These are phyloP conservation scores for Spodoptera litura DNA, from an alignment of 1,140 invertebrate species.

Conservation along the genomic window DNA sequence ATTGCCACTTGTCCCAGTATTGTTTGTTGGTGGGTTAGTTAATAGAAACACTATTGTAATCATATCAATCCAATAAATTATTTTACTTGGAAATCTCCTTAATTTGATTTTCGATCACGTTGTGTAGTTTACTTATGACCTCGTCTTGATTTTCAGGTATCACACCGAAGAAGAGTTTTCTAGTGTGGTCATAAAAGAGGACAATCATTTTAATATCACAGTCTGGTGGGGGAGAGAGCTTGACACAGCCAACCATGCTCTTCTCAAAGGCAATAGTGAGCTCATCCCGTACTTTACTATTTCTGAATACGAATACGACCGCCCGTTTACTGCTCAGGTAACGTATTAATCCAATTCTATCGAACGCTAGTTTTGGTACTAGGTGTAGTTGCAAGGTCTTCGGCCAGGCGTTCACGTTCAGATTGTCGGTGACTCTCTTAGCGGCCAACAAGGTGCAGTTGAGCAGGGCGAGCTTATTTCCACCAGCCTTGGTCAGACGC, in stretches of 20 bases:
- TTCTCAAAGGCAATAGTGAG: not conserved
- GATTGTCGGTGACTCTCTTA: too few species aligned
- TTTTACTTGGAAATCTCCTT: not conserved
- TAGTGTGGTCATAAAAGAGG: not conserved
- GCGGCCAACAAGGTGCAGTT: not conserved
- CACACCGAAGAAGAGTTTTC: not conserved
- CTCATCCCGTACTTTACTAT: not conserved
- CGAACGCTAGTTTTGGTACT: not conserved
- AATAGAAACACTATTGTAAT: not conserved
- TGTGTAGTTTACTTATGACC: not conserved
- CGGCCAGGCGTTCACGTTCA: not conserved
- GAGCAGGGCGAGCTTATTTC: not conserved
- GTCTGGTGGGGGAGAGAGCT: not conserved
- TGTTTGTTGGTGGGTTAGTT: too few species aligned
- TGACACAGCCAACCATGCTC: slow-evolving; percentile 4
- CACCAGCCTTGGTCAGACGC: not conserved
- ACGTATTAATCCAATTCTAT: not conserved
- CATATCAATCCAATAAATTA: not conserved
- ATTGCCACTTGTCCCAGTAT: too few species aligned
- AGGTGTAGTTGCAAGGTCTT: not conserved
- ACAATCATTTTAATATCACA: not conserved
- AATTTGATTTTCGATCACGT: not conserved
- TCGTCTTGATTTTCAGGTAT: not conserved
- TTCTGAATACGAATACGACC: not conserved
- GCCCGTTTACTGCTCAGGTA: not conserved